Base-by-base conservation (phyloP, 2,888 invertebrate genomes). In the Cantharis rustica region DNA sequence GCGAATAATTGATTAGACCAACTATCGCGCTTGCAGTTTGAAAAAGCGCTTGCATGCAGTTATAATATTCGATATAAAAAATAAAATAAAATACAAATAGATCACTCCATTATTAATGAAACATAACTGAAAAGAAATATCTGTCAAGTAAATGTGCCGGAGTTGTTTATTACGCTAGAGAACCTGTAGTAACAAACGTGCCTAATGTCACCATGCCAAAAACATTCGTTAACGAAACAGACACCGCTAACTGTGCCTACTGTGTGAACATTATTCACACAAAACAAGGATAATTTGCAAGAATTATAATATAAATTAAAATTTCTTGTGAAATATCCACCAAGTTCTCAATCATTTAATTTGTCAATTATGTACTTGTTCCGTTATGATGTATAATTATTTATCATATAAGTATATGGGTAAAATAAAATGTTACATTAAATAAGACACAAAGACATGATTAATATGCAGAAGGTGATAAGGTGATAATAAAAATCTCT, bases 221-320 rank as follows among this genome's bases (percentile, higher is more conserved):
- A 66, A 66, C 64, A 66, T 66, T 66, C 64, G 64, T 66, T 66
- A 66, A 66, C 64, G 64, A 23, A 66, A 66, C 64, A 66, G 64
- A 66, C 64, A 66, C 64, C 64, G 64, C 23, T 66, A 66, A 66
- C 64, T 66, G 64, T 23, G 64, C 64, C 64, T 66, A 17, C 64
- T 66, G 64, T 66, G 64, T 20, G 17, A 66, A 66, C 64, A 66
- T 66, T 66, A 66, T 66, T 66, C 64, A 66, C 64, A n/a, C 64
- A n/a, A 66, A 66, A 66, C 64, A 66, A 66, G 64, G 64, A 66
- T 66, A 20, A 20, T 20, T 9, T 66, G 64, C 64, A 66, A 17
- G 23, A 66, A 66, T 66, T 66, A 66, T 66, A 17, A 20, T 66
- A 20, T 66, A 66, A 66, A 66, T 20, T 17, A 66, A 66, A 20